Base-by-base conservation (phyloP, 2,888 invertebrate genomes). In the Synanthedon formicaeformis region DNA sequence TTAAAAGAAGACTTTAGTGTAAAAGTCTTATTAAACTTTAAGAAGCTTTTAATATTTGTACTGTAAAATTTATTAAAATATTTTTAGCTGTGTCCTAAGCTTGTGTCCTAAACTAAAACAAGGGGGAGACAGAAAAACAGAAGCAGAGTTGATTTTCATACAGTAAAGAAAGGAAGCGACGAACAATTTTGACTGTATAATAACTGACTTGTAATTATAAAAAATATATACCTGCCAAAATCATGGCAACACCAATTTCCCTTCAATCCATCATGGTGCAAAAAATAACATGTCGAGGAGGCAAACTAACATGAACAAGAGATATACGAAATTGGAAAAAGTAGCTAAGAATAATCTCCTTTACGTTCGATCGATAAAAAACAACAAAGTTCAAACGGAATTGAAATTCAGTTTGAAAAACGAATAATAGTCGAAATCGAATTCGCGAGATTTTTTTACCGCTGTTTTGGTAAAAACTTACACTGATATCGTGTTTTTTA, bases 331-430 rank as follows among this genome's bases (percentile, higher is more conserved):
- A 13, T 14, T n/a, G 45, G n/a, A 50, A 50, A 40, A 23, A 50
- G 23, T 40, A 40, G 14, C 50, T 12, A 50, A 50, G 18, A 16
- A 27, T 16, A 40, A 40, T 50, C 40, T 34, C 11, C 13, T 50
- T 14, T 34, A 12, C 12, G 10, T 13, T 50, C 34, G 14, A 34
- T 14, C 34, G 27, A 50, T 34, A 14, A 50, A 50, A 40, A 41
- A 41, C 40, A 4, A 48, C 58, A 65, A 62, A 66, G 63, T 61
- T 63, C 60, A 51, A 48, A 57, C 56, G 62, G 64, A 64, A 69
- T 66, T 64, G 64, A 64, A 66, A 69, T 63, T 62, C 64, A 60
- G 64, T 67, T 65, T 67, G 60, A 57, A 54, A 64, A 69, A 67
- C 68, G 66, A 63, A 59, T 52, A 57, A 56, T 54, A 65, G 58